Conservation (phyloP, 37 sponge, comb jelly and placozoan species). For the Petrosia ficiformis region DNA sequence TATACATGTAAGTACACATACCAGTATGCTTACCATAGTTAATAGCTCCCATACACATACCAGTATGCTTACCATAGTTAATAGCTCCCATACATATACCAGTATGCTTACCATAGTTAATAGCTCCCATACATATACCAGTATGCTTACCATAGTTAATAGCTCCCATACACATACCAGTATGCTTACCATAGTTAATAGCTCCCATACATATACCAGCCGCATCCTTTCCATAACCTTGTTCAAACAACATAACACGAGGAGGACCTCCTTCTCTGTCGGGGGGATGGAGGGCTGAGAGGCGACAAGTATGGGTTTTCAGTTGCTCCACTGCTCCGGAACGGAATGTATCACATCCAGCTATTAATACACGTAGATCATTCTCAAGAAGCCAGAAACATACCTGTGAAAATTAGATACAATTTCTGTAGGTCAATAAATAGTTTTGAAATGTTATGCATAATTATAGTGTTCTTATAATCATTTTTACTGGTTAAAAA, state of each 20-base stretch:
- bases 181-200: constrained; percentile 50
- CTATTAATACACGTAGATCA: constrained; percentile 79
- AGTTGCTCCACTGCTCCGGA: constrained; percentile 97
- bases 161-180: not conserved
- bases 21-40: too few species aligned
- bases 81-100: too few species aligned
- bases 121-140: too few species aligned
- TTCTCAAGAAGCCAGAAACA: constrained; percentile 96
- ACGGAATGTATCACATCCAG: constrained; percentile 95
- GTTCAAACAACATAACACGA: constrained; percentile 67
- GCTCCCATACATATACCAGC: constrained; percentile 82
- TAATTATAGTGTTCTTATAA: too few species aligned
- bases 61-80: too few species aligned
- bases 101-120: too few species aligned
- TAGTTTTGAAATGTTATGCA: too few species aligned
- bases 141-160: not conserved
- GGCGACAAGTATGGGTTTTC: constrained; percentile 73
- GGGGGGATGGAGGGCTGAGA: constrained; percentile 76
- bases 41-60: too few species aligned
- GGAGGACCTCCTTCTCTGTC: constrained; percentile 41
- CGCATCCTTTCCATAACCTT: constrained; percentile 87
- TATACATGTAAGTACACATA: too few species aligned
- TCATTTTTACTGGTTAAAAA: too few species aligned
- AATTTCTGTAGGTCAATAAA: not conserved
- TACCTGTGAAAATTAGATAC: constrained; percentile 23